Percentiles rank a stretch among this genome's conserved stretches.
Conservation (phyloP, 1,140 invertebrate species). For the Conus ventricosus region DNA sequence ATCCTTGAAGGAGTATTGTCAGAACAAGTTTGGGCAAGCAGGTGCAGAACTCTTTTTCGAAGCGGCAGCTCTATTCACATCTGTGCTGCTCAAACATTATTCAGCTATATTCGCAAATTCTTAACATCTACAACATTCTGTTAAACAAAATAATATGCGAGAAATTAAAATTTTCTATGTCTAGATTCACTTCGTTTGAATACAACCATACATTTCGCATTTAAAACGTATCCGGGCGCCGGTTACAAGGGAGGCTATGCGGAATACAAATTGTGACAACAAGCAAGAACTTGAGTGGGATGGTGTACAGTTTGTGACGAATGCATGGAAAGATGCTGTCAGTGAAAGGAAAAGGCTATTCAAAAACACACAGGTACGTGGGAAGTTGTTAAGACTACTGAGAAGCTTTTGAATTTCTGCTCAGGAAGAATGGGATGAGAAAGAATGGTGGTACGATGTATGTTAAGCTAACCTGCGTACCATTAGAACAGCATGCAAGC, state of each 20-base stretch:
- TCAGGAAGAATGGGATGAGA: too few relatives aligned
- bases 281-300: not conserved
- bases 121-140: not conserved
- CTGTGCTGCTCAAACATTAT: not conserved
- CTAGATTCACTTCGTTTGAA: not conserved
- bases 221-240: constrained; percentile 3
- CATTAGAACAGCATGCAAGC: too few relatives aligned
- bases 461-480: too few relatives aligned
- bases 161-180: not conserved
- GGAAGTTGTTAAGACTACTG: not conserved
- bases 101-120: not conserved
- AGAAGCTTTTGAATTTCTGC: too few relatives aligned
- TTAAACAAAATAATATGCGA: not conserved
- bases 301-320: not conserved
- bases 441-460: too few relatives aligned
- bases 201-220: not conserved
- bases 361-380: constrained; percentile 21
- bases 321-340: constrained; percentile 10
- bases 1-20: too few relatives aligned
- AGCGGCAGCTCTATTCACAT: not conserved
- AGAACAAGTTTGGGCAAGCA: constrained; percentile 16
- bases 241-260: constrained; percentile 13
- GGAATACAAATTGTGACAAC: not conserved
- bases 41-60: not conserved
- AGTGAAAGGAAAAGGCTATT: constrained; percentile 28